phyloP scores from a whole-genome alignment of 2,888 invertebrate genomes.

The Eupeodes latifasciatus region DNA sequence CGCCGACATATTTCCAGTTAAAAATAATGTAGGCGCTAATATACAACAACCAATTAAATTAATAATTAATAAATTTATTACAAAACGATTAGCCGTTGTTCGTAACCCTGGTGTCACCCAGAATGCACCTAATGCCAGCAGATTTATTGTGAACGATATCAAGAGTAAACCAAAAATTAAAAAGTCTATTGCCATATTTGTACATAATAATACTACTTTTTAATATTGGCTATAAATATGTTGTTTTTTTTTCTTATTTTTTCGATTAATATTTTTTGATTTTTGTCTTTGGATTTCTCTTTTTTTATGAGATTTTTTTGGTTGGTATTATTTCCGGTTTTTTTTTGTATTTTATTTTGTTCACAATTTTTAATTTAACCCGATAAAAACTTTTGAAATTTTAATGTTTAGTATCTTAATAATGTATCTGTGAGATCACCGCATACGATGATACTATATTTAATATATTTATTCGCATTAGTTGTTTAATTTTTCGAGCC shows the following conservation, averaged over 20 bases:
- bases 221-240: conserved; percentile 49
- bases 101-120: conserved; percentile 84
- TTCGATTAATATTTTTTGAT: not conserved
- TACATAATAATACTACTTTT: conserved; percentile 78
- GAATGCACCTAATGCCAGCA: conserved; percentile 84
- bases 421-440: conserved; percentile 37
- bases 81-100: conserved; percentile 84
- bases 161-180: conserved; percentile 84
- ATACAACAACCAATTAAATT: conserved; percentile 83
- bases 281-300: conserved; percentile 40
- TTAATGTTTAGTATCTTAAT: conserved; percentile 36
- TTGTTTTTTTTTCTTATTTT: not conserved
- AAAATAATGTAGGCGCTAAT: conserved; percentile 82
- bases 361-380: conserved; percentile 57
- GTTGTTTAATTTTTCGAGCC: conserved; percentile 40
- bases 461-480: conserved; percentile 24
- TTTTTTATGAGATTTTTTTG: conserved; percentile 6
- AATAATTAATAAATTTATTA: conserved; percentile 83
- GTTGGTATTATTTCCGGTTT: conserved; percentile 46
- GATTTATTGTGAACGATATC: conserved; percentile 83
- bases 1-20: conserved; percentile 77
- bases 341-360: conserved; percentile 16
- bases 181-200: conserved; percentile 84
- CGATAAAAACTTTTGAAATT: conserved; percentile 55
- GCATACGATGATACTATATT: conserved; percentile 51